Conservation (phyloP, 2,888 invertebrate species). For the Atethmia centrago region DNA sequence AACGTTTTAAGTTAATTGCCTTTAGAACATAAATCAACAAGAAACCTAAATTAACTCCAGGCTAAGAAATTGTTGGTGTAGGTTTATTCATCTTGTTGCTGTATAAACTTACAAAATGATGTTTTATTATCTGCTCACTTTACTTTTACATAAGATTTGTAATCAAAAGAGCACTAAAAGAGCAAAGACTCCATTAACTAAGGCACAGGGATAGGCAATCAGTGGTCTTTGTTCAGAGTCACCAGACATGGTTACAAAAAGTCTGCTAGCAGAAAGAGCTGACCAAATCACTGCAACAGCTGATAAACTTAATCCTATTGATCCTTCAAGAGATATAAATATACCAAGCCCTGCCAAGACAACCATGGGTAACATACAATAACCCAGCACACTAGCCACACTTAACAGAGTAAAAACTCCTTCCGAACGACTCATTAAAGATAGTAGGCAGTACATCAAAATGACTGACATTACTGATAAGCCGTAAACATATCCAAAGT, state of each 20-base stretch:
- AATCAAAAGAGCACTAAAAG: constrained; percentile 96
- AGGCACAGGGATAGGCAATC: constrained; percentile 97
- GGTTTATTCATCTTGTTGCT: background rate
- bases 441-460: constrained; percentile 96
- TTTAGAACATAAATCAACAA: background rate
- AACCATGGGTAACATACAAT: constrained; percentile 98
- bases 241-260: constrained; percentile 97
- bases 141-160: constrained; percentile 8
- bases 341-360: constrained; percentile 95
- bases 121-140: constrained; percentile 17
- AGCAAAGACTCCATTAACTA: constrained; percentile 98
- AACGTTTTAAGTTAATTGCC: constrained; percentile 13
- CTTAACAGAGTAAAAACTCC: constrained; percentile 94
- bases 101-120: constrained; percentile 7
- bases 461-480: constrained; percentile 97
- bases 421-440: constrained; percentile 93
- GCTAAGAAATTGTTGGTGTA: background rate
- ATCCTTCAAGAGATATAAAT: constrained; percentile 94
- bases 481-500: constrained; percentile 98
- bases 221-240: constrained; percentile 96
- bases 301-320: constrained; percentile 92
- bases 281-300: constrained; percentile 95
- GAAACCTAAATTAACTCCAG: constrained; percentile 8
- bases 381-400: constrained; percentile 97
- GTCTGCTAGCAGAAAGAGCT: constrained; percentile 96